A percentile compares a stretch with the other conserved stretches of the same genome.
Conservation (phyloP, 2,113 vertebrate species). For the Myodes glareolus region DNA sequence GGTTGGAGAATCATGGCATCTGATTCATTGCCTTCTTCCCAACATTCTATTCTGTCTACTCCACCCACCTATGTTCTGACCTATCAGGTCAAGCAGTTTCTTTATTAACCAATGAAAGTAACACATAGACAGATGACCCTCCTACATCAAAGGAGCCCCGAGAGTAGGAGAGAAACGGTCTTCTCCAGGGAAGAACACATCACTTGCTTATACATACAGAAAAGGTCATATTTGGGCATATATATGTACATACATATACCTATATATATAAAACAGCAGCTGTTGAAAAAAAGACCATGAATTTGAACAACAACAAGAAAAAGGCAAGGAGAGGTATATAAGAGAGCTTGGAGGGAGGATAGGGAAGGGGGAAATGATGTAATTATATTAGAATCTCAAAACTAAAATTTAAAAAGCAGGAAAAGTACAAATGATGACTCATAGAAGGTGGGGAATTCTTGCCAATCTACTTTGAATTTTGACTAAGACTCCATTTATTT, state of each 20-base stretch:
- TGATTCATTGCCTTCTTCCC: too few species aligned
- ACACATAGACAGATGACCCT: too few species aligned
- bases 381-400: neutral
- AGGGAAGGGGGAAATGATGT: neutral
- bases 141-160: too few species aligned
- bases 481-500: neutral
- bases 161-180: too few species aligned
- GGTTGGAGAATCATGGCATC: too few species aligned
- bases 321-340: neutral
- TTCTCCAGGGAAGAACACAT: neutral
- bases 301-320: too few species aligned
- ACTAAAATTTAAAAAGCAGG: neutral
- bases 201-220: neutral
- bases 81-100: too few species aligned
- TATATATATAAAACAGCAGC: neutral
- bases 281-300: neutral
- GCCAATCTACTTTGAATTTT: neutral
- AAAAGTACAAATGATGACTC: neutral
- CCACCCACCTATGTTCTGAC: too few species aligned
- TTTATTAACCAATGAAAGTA: too few species aligned
- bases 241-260: neutral
- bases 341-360: too few species aligned
- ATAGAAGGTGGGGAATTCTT: neutral
- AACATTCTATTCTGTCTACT: too few species aligned
- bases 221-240: neutral